Percentiles rank a stretch among this genome's conserved stretches.
These are phyloP conservation scores for Scophthalmus maximus DNA, from an alignment of 2,113 vertebrate species.

Conservation along the genomic window DNA sequence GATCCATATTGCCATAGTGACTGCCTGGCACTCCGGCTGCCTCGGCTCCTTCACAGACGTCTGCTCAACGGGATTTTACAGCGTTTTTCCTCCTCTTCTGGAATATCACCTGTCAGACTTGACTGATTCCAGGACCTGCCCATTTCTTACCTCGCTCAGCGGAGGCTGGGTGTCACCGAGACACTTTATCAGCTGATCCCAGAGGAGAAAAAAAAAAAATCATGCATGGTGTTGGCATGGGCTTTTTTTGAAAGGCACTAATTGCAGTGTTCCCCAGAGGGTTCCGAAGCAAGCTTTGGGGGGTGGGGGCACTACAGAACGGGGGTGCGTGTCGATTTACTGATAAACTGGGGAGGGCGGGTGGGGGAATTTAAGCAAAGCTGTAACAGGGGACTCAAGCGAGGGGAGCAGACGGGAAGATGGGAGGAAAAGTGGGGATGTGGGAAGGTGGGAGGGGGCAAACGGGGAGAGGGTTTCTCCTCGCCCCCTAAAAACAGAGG, in stretches of 20 bases:
- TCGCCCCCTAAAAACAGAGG: slow-evolving; percentile 61
- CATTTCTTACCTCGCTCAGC: slow-evolving; percentile 4
- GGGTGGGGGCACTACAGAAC: slow-evolving; percentile 13
- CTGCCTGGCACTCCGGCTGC: slow-evolving; percentile 62
- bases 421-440: slow-evolving; percentile 27
- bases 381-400: slow-evolving; percentile 29
- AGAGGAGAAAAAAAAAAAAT: no score
- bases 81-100: slow-evolving; percentile 38
- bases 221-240: slow-evolving; percentile 14
- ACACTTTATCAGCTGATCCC: slow-evolving; percentile 7
- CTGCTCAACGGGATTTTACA: slow-evolving; percentile 60
- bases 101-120: slow-evolving; percentile 53
- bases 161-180: slow-evolving; percentile 30
- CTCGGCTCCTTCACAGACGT: slow-evolving; percentile 50
- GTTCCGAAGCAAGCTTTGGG: slow-evolving; percentile 4
- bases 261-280: slow-evolving; percentile 36
- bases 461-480: slow-evolving; percentile 48
- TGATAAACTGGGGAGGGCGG: slow-evolving; percentile 33
- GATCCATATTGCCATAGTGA: slow-evolving; percentile 42
- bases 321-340: slow-evolving; percentile 30
- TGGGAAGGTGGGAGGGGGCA: slow-evolving; percentile 46
- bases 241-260: slow-evolving; percentile 34
- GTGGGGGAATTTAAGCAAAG: slow-evolving; percentile 47
- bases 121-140: slow-evolving; percentile 19
- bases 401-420: slow-evolving; percentile 18